Conservation (phyloP, 2,113 vertebrate genomes). For the Galemys pyrenaicus region DNA sequence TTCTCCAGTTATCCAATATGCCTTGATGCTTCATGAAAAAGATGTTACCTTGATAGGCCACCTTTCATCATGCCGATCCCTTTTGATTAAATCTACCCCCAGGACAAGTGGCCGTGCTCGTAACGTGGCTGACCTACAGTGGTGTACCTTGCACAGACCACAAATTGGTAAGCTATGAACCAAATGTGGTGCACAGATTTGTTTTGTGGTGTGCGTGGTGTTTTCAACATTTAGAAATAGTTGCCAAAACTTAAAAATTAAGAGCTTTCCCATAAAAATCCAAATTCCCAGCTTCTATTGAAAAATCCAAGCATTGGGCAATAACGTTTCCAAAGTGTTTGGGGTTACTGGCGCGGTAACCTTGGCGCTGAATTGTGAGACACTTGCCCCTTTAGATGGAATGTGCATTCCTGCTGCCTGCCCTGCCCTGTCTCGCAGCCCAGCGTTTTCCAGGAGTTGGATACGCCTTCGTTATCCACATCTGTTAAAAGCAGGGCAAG, state of each 20-base stretch:
- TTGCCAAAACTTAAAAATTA: not conserved
- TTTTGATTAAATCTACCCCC: not conserved
- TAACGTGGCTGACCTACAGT: rapidly evolving
- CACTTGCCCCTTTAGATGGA: not conserved
- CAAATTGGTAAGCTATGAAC: not conserved
- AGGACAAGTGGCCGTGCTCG: not conserved
- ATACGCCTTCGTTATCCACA: not conserved
- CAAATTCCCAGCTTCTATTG: not conserved
- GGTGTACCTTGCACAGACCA: not conserved
- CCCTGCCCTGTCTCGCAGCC: no score
- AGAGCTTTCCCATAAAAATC: not conserved
- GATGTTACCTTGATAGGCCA: not conserved
- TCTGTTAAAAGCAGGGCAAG: not conserved
- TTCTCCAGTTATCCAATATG: not conserved
- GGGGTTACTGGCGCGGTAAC: not conserved
- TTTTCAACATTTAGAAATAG: not conserved
- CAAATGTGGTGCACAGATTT: not conserved
- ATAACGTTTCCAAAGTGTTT: not conserved
- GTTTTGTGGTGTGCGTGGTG: not conserved
- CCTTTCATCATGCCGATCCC: not conserved
- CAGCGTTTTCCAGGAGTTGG: not conserved
- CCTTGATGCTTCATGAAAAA: not conserved
- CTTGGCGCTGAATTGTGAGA: not conserved
- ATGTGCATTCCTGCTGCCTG: not conserved
- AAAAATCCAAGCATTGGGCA: not conserved